Evolutionary conservation across 2,888 invertebrate species (phyloP), one percentile per base, ranked within the genome.

Genomic region (Cataglyphis cursor): DNA sequence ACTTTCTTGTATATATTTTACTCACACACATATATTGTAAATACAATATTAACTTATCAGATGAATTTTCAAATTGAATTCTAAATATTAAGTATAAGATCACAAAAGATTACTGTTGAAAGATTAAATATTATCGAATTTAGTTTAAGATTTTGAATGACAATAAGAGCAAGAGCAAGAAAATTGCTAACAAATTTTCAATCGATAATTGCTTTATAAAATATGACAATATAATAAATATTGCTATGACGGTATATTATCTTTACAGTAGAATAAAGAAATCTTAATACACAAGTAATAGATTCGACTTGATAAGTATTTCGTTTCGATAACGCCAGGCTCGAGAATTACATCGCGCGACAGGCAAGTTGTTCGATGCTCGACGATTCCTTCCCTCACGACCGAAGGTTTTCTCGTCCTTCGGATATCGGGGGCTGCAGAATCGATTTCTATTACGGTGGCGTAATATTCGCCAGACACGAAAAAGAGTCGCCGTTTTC

Each of bases 371-470:
- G 41, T 64, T 48, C 48, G 64, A 65, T 9, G 38, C 24, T 38
- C 24, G 57, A n/a, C 21, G 65, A 64, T 61, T 83, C 18, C 54
- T 48, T 57, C 24, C 74, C 41, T 48, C 66, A 57, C 57, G 54
- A 61, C 35, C 28, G 62, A 54, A 66, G 64, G 51, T 51, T 64
- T 74, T 62, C 38, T 61, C 81, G 62, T 81, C 41, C 51, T 41
- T 51, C 44, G 10, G 87, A 57, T 66, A 83, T 76, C 73, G 57
- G 10, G 51, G 35, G 51, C 44, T 81, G 68, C 83, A 82, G 10
- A 76, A 92, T 93, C 93, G 93, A 93, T 93, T 92, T 91, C 92
- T 90, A 92, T 93, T 93, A 89, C 91, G 87, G 84, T 87, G 84
- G 75, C 87, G 88, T 93, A 93, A 93, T 93, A 90, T 90, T 92